Evolutionary conservation across 2,797 vertebrate genomes (phyloP), one percentile per base, ranked within the genome.

Genomic region (Neosilurus hyrtlii): DNA sequence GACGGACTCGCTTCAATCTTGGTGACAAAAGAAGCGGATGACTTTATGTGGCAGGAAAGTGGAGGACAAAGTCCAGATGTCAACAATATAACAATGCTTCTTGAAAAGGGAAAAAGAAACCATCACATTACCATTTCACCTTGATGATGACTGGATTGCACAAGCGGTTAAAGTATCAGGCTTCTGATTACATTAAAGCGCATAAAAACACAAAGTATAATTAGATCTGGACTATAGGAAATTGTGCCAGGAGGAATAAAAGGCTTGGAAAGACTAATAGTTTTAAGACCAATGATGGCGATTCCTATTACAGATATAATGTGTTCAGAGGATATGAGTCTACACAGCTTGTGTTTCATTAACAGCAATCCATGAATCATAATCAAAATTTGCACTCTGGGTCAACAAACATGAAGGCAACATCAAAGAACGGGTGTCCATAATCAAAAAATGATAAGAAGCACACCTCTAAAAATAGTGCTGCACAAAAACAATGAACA

Each of bases 1-100:
- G 16, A 35, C 10, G 56, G 78, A 86, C 81, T 82, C 81, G 73
- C 56, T 80, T 68, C 30, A 4, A 80, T 57, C 11, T 82, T 35
- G 37, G 81, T 87, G 76, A 86, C 84, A 84, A 86, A 70, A 52
- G 76, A 79, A 62, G 24, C 67, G 0, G n/a, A 66, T 80, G 49
- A 81, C 73, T 65, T 77, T 65, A 84, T 16, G 65, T 49, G 26
- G 72, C 37, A 15, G 72, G 62, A 49, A 84, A 74, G 30, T n/a
- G 16, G 16, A 51, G 59, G 67, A 83, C 37, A 49, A 78, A 62
- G 24, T 63, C 67, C 68, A 59, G 52, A 67, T 62, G 54, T 51
- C 15, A 57, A 63, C 49, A 24, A 68, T 10, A 18, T 66, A 77
- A 74, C 43, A 57, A 66, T 18, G 35, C 26, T 30, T 65, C 49